Percentiles rank a stretch among this genome's conserved stretches.
Evolutionary conservation across 2,888 invertebrate genomes (phyloP).

Genomic region (Lasioglossum morio): DNA sequence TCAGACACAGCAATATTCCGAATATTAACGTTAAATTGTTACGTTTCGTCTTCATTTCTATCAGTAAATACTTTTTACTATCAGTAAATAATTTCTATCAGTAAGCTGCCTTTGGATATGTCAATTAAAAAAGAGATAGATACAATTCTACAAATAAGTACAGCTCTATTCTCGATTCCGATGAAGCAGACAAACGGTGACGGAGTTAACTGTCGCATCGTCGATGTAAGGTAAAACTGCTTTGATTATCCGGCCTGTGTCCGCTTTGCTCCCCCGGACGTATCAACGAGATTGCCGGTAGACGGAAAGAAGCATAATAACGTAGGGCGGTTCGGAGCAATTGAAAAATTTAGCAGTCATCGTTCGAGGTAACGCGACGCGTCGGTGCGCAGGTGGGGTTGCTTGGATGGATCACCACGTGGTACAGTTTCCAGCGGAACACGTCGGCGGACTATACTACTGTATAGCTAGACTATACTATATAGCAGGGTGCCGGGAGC

Average conservation of each 20-base stretch:
- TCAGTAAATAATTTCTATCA: not conserved
- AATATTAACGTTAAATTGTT: not conserved
- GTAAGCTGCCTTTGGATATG: too few species aligned
- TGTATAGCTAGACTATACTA: slow-evolving; percentile 16
- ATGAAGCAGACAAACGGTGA: not conserved
- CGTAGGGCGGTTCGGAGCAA: not conserved
- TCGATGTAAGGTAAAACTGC: not conserved
- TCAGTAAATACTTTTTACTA: not conserved
- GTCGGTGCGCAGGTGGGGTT: slow-evolving; percentile 13
- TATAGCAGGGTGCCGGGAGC: not conserved
- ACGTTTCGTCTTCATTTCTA: not conserved
- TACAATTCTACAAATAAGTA: too few species aligned
- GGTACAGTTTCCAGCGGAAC: slow-evolving; percentile 44
- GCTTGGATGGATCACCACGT: slow-evolving; percentile 57
- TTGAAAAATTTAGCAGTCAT: slow-evolving; percentile 53
- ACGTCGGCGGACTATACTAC: slow-evolving; percentile 33
- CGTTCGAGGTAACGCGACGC: not conserved
- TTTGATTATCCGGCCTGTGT: not conserved
- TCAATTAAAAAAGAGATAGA: too few species aligned
- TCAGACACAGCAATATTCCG: not conserved
- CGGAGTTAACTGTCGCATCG: not conserved
- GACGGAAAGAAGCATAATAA: slow-evolving; percentile 33
- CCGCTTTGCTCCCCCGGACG: not conserved
- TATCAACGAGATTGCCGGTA: slow-evolving; percentile 16
- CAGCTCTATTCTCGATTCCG: too few species aligned